Conservation (phyloP, 2,797 vertebrate species). For the Pangasius mekongensis region DNA sequence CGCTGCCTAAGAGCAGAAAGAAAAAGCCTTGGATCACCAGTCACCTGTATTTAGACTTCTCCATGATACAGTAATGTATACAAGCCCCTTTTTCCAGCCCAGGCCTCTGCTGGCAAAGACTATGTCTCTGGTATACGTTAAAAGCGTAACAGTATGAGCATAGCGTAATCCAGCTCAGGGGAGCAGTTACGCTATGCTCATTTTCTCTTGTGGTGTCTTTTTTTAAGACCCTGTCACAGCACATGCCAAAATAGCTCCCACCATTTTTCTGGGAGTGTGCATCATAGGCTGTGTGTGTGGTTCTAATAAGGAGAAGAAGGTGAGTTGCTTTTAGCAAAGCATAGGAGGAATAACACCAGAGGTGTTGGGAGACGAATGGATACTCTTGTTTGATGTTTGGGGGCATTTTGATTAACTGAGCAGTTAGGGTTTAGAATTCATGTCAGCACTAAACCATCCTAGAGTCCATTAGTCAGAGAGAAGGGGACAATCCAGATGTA, state of each 20-base stretch:
- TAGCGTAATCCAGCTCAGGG: conserved; percentile 29
- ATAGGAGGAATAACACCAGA: conserved; percentile 70
- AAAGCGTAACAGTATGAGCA: conserved; percentile 28
- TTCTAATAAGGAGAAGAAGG: conserved; percentile 21
- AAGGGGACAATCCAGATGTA: conserved; percentile 75
- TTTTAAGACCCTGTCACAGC: conserved; percentile 7
- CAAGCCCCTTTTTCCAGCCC: conserved; percentile 59
- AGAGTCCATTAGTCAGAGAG: conserved; percentile 73
- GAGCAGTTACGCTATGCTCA: conserved; percentile 15
- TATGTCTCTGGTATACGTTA: conserved; percentile 67
- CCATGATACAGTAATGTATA: conserved; percentile 77
- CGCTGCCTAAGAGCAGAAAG: conserved; percentile 58
- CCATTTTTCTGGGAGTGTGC: conserved; percentile 21
- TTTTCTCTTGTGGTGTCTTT: conserved; percentile 36
- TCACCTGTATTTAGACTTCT: conserved; percentile 79
- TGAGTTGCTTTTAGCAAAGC: conserved; percentile 37
- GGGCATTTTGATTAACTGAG: conserved; percentile 76
- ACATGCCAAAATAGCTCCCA: conserved; percentile 31
- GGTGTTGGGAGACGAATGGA: conserved; percentile 74
- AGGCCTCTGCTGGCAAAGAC: conserved; percentile 18
- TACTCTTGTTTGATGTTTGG: conserved; percentile 61
- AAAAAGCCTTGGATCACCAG: conserved; percentile 64
- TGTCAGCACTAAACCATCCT: conserved; percentile 65
- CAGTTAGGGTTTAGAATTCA: conserved; percentile 71
- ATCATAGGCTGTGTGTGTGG: conserved; percentile 15